Percentiles rank a stretch among this genome's conserved stretches.
These are phyloP conservation scores for Orius laevigatus DNA, from an alignment of 1,140 invertebrate genomes.

Conservation along the genomic window DNA sequence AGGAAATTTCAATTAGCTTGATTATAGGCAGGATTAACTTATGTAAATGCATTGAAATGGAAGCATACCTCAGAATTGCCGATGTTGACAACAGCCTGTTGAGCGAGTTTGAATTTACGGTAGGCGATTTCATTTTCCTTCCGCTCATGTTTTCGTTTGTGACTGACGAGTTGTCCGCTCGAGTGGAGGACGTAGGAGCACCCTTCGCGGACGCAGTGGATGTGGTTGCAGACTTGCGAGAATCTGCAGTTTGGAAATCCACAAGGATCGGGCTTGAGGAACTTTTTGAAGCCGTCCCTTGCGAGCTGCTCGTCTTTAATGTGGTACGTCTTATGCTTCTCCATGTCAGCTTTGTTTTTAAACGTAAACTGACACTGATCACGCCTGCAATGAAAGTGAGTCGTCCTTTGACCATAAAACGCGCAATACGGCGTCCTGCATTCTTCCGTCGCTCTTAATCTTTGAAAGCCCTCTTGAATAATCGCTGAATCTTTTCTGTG, in stretches of 20 bases:
- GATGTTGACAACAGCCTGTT: constrained; percentile 27
- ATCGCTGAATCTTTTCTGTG: constrained; percentile 95
- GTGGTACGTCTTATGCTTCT: constrained; percentile 98
- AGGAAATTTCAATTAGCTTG: neutral
- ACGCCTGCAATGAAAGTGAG: constrained; percentile 91
- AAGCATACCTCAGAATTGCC: constrained; percentile 4
- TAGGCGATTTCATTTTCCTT: constrained; percentile 75
- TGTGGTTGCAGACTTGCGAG: constrained; percentile 89
- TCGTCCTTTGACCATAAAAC: constrained; percentile 89
- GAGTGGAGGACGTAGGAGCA: constrained; percentile 93
- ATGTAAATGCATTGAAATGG: neutral
- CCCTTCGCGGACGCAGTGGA: constrained; percentile 89
- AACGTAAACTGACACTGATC: constrained; percentile 86
- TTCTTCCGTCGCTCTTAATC: constrained; percentile 81
- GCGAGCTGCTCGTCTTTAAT: constrained; percentile 92
- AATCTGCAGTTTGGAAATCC: constrained; percentile 82
- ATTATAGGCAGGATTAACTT: neutral
- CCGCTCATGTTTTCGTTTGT: constrained; percentile 92
- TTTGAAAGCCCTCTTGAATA: constrained; percentile 88
- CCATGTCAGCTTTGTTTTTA: constrained; percentile 99
- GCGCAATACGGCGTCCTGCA: constrained; percentile 73
- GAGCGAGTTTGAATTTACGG: constrained; percentile 54
- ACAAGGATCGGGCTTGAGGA: constrained; percentile 92
- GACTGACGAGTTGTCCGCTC: constrained; percentile 90
- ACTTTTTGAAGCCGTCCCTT: constrained; percentile 95